These are phyloP conservation scores for Leptopilina boulardi DNA, from an alignment of 1,140 invertebrate genomes.

Conservation along the genomic window DNA sequence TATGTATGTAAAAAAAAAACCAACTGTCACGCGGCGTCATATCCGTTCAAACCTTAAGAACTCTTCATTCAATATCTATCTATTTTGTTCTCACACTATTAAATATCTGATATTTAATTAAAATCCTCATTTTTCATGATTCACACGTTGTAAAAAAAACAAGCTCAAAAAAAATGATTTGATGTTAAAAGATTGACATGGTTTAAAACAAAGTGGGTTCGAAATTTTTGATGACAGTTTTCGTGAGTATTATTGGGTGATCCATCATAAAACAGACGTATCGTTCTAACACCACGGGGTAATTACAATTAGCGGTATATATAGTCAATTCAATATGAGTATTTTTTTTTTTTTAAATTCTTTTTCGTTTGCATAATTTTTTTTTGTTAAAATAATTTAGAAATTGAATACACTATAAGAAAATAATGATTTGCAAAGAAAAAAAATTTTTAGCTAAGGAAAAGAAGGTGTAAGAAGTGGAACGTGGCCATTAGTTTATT, in stretches of 20 bases:
- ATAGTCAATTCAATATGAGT: neutral
- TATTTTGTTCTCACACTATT: too few relatives aligned
- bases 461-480: slow-evolving; percentile 35
- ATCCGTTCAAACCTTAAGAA: slow-evolving; percentile 52
- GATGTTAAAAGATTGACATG: neutral
- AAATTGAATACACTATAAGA: too few relatives aligned
- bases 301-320: slow-evolving; percentile 1
- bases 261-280: neutral
- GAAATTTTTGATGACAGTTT: slow-evolving; percentile 9
- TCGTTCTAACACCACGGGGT: neutral
- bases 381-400: too few relatives aligned
- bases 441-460: neutral
- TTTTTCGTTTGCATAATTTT: too few relatives aligned
- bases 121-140: too few relatives aligned
- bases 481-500: slow-evolving; percentile 52
- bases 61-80: neutral
- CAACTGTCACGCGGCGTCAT: slow-evolving; percentile 46
- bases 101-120: too few relatives aligned
- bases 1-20: slow-evolving; percentile 2
- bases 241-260: neutral
- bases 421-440: too few relatives aligned
- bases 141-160: neutral
- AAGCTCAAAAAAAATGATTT: neutral
- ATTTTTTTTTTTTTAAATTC: neutral
- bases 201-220: neutral